These are phyloP conservation scores for Acronicta leporina DNA, from an alignment of 2,888 invertebrate species.

Conservation along the genomic window DNA sequence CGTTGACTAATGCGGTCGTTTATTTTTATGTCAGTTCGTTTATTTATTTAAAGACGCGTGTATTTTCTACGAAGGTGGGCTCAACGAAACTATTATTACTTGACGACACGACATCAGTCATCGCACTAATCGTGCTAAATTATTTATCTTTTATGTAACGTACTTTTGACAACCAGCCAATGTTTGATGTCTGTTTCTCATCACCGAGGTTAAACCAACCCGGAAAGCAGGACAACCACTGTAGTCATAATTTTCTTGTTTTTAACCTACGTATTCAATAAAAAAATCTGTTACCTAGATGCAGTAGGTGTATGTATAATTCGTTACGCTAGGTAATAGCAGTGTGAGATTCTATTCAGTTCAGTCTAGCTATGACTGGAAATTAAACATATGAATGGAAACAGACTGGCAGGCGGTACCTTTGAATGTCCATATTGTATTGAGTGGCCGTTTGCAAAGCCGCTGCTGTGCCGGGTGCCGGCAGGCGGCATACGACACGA, in stretches of 20 bases:
- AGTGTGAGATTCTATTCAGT: slow-evolving; percentile 22
- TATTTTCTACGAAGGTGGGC: slow-evolving; percentile 78
- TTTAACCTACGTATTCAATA: too few species aligned
- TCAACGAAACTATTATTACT: slow-evolving; percentile 82
- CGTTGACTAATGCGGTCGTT: slow-evolving; percentile 87
- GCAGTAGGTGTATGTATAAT: too few species aligned
- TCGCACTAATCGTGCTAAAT: slow-evolving; percentile 80
- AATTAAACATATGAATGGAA: slow-evolving; percentile 50
- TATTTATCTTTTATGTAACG: slow-evolving; percentile 81
- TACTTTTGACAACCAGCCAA: slow-evolving; percentile 79
- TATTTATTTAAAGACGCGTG: slow-evolving; percentile 82
- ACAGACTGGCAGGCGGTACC: slow-evolving; percentile 66
- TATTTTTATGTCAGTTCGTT: slow-evolving; percentile 80
- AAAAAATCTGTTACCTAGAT: too few species aligned
- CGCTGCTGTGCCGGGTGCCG: slow-evolving; percentile 59
- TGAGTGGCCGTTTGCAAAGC: slow-evolving; percentile 70
- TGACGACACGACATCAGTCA: slow-evolving; percentile 85
- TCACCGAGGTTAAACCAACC: slow-evolving; percentile 9
- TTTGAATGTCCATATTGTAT: slow-evolving; percentile 76
- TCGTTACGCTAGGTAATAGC: background rate
- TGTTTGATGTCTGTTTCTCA: slow-evolving; percentile 56
- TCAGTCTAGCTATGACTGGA: slow-evolving; percentile 45
- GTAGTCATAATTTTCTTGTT: too few species aligned
- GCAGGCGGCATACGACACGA: slow-evolving; percentile 56
- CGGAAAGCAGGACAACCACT: too few species aligned